Percentiles rank a stretch among this genome's conserved stretches.
phyloP scores from a whole-genome alignment of 2,888 invertebrate genomes.

The Strigamia maritima region DNA sequence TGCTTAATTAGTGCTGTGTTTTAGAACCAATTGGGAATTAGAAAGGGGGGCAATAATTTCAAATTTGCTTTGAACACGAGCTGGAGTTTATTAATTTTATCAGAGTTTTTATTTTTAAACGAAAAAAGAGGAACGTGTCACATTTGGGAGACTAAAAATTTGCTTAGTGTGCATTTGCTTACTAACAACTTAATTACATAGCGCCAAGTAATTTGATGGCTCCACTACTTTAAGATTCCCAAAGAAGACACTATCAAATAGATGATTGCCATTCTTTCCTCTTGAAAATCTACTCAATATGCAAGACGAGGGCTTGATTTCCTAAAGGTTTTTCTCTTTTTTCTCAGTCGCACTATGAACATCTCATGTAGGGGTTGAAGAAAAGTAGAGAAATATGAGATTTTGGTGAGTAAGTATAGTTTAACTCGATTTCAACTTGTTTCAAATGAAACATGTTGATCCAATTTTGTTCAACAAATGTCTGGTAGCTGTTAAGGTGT shows the following conservation, averaged over 20 bases:
- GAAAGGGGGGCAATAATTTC: not conserved
- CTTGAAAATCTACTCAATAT: slow-evolving; percentile 8
- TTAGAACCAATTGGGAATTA: slow-evolving; percentile 17
- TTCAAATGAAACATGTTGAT: slow-evolving; percentile 22
- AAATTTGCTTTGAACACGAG: slow-evolving; percentile 18
- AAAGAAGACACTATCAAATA: slow-evolving; percentile 24
- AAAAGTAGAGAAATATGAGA: slow-evolving; percentile 25
- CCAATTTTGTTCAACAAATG: slow-evolving; percentile 32
- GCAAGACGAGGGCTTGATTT: slow-evolving; percentile 22
- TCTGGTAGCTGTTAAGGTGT: slow-evolving; percentile 29
- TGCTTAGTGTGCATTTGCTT: not conserved
- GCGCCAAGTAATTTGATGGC: not conserved
- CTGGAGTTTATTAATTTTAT: slow-evolving; percentile 7
- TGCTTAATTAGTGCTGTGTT: slow-evolving; percentile 18
- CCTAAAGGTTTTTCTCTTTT: not conserved
- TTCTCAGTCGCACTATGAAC: slow-evolving; percentile 18
- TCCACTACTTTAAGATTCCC: not conserved
- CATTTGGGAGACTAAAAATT: not conserved
- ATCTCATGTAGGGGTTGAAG: not conserved
- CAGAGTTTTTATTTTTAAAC: not conserved
- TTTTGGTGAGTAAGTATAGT: slow-evolving; percentile 28
- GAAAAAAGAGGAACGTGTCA: not conserved
- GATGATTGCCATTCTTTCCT: not conserved
- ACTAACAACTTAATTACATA: slow-evolving; percentile 20
- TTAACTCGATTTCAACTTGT: slow-evolving; percentile 29